A percentile compares a stretch with the other conserved stretches of the same genome.
These are phyloP conservation scores for Bostrychus sinensis DNA, from an alignment of 2,113 vertebrate species.

Conservation along the genomic window DNA sequence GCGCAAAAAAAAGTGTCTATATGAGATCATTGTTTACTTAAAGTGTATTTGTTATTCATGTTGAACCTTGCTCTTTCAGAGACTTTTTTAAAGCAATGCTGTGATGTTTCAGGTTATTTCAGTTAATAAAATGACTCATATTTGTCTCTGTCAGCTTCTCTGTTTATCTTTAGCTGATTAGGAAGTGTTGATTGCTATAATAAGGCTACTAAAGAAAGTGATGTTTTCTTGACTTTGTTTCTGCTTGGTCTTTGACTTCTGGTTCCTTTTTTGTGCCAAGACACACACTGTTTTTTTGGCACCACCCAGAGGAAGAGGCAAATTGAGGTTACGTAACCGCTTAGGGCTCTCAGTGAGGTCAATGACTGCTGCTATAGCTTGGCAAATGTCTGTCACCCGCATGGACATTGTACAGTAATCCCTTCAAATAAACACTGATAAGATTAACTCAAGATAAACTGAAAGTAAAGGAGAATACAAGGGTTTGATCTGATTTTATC, in stretches of 20 bases:
- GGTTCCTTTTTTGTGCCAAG: slow-evolving; percentile 56
- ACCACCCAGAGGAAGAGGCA: slow-evolving; percentile 50
- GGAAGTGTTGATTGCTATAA: slow-evolving; percentile 46
- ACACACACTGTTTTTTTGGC: slow-evolving; percentile 50
- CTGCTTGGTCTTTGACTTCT: slow-evolving; percentile 40
- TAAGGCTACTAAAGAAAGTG: slow-evolving; percentile 17
- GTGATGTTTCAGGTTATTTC: background rate
- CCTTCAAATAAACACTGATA: slow-evolving; percentile 1
- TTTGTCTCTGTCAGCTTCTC: background rate
- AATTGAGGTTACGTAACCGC: slow-evolving; percentile 49
- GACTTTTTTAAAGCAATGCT: background rate
- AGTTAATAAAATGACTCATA: background rate
- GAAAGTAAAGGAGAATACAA: background rate
- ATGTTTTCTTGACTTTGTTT: slow-evolving; percentile 35
- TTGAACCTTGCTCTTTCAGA: background rate
- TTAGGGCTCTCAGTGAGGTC: slow-evolving; percentile 31
- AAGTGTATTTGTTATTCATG: background rate
- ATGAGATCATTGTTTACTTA: background rate
- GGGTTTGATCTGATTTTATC: slow-evolving; percentile 3
- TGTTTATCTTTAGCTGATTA: slow-evolving; percentile 4
- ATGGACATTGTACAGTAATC: slow-evolving; percentile 1
- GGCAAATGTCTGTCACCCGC: slow-evolving; percentile 16
- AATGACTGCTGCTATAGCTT: slow-evolving; percentile 20
- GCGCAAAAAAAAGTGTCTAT: background rate
- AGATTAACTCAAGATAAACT: background rate